Evolutionary conservation across 2,113 vertebrate genomes (phyloP).

Genomic region (Phocoena sinus): DNA sequence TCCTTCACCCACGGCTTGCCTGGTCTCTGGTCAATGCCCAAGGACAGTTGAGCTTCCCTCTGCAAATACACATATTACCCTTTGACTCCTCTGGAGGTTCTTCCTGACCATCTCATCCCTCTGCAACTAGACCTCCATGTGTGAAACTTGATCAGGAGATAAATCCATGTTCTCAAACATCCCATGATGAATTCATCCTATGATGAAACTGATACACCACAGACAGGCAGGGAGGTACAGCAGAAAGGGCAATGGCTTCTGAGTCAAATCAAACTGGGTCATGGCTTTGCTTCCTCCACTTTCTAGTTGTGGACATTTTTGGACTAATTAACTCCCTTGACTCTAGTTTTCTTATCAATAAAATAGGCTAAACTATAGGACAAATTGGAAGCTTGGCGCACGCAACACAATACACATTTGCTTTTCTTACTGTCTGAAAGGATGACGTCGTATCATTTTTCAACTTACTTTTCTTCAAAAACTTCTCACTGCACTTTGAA

Average conservation of each 20-base stretch:
- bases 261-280: background rate
- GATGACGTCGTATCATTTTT: background rate
- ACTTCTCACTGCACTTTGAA: background rate
- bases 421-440: background rate
- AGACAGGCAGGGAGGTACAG: background rate
- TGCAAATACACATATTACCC: background rate
- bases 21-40: background rate
- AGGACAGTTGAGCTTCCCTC: background rate
- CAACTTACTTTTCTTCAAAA: background rate
- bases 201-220: too few relatives aligned
- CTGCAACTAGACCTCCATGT: background rate
- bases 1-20: background rate
- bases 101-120: background rate
- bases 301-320: background rate
- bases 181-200: background rate
- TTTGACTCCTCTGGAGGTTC: background rate
- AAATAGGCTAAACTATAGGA: background rate
- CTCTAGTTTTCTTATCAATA: background rate
- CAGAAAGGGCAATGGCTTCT: background rate
- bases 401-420: background rate
- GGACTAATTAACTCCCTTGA: background rate
- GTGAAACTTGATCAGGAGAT: background rate
- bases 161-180: background rate
- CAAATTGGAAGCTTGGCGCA: background rate
- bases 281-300: background rate